A percentile compares a stretch with the other conserved stretches of the same genome.
Evolutionary conservation across 2,888 invertebrate genomes (phyloP).

Genomic region (Steinernema carpocapsae): DNA sequence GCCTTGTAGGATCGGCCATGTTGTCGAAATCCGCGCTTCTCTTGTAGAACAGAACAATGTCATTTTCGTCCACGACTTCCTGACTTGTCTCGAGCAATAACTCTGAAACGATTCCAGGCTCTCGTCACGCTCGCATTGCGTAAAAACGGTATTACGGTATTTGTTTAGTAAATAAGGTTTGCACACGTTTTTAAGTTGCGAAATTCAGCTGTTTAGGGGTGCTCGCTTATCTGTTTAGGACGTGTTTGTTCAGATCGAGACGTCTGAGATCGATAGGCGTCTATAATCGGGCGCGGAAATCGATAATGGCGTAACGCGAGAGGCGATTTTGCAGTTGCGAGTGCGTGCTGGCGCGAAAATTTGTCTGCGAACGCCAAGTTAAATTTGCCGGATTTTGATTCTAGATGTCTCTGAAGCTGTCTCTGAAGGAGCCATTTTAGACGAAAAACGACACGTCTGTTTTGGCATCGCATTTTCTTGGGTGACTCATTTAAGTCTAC

Average conservation of each 20-base stretch:
- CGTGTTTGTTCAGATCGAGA: not conserved
- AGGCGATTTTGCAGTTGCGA: not conserved
- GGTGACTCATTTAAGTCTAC: no score
- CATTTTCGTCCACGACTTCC: not conserved
- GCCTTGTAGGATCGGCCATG: constrained; percentile 10
- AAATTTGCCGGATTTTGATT: no score
- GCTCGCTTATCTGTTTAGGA: not conserved
- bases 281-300: not conserved
- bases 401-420: no score
- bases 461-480: no score
- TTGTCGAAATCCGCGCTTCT: not conserved
- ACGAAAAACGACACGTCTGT: no score
- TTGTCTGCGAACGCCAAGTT: no score
- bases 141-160: not conserved
- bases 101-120: not conserved
- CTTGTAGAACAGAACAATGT: not conserved
- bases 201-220: no score
- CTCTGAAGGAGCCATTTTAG: no score
- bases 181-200: no score
- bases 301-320: not conserved
- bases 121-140: not conserved
- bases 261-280: not conserved
- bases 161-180: constrained; percentile 15
- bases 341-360: not conserved
- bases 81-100: not conserved